phyloP scores from a whole-genome alignment of 2,797 vertebrate genomes.

The Catharus ustulatus region DNA sequence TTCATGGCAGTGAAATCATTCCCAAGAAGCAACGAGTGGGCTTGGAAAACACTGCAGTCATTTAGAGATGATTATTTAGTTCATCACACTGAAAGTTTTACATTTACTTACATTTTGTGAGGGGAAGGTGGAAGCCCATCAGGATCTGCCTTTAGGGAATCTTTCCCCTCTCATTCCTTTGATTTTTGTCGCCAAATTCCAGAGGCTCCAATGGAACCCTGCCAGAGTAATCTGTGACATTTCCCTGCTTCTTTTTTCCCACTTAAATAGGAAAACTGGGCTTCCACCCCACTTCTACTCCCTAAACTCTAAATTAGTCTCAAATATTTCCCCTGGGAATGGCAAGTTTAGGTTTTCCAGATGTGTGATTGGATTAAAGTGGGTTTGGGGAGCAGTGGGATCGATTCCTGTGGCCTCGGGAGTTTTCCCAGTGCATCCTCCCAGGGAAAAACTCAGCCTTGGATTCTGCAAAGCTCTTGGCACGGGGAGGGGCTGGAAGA shows the following conservation, averaged over 20 bases:
- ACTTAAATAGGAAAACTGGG: neutral
- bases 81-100: neutral
- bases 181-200: neutral
- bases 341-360: neutral
- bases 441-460: neutral
- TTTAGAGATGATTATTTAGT: neutral
- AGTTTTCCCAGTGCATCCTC: neutral
- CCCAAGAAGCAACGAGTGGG: neutral
- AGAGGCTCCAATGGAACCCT: neutral
- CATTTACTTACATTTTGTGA: neutral
- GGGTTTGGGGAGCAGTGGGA: neutral
- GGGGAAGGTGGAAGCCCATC: neutral
- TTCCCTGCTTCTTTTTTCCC: neutral
- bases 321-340: neutral
- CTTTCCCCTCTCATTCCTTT: neutral
- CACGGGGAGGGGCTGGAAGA: neutral
- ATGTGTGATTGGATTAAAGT: neutral
- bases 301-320: neutral
- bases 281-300: neutral
- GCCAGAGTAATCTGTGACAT: neutral
- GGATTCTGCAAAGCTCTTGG: neutral
- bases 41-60: neutral
- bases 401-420: neutral
- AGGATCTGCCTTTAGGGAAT: neutral
- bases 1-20: neutral